Conservation (phyloP, 2,888 invertebrate genomes). For the Sarcophaga carnaria region DNA sequence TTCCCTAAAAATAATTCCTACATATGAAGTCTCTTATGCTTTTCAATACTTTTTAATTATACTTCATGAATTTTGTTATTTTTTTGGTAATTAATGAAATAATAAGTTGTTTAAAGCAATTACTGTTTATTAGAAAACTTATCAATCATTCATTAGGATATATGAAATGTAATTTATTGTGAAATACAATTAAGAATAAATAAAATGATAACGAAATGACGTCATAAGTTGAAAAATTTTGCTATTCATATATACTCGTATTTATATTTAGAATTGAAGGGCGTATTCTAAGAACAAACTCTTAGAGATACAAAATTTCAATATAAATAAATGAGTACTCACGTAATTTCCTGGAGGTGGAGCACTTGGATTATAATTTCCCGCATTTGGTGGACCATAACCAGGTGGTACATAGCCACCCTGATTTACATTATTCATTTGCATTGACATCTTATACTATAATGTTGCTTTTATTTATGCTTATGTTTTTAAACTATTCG, state of each 20-base stretch:
- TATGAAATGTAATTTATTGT: too few relatives aligned
- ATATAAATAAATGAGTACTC: slow-evolving; percentile 68
- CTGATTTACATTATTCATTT: slow-evolving; percentile 77
- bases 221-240: too few relatives aligned
- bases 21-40: too few relatives aligned
- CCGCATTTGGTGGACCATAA: slow-evolving; percentile 70
- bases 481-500: not conserved
- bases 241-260: not conserved
- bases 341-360: slow-evolving; percentile 74
- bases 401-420: slow-evolving; percentile 79
- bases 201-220: too few relatives aligned
- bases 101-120: too few relatives aligned
- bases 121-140: too few relatives aligned
- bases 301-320: not conserved
- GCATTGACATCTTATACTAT: slow-evolving; percentile 70
- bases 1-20: too few relatives aligned
- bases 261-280: not conserved
- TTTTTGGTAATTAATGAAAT: too few relatives aligned
- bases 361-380: slow-evolving; percentile 73
- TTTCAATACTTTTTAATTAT: too few relatives aligned
- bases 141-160: too few relatives aligned
- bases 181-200: too few relatives aligned
- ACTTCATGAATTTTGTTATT: too few relatives aligned
- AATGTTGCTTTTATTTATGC: not conserved
- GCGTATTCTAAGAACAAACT: not conserved